Evolutionary conservation across 1,140 invertebrate genomes (phyloP).

Genomic region (Zaprionus gabonicus): DNA sequence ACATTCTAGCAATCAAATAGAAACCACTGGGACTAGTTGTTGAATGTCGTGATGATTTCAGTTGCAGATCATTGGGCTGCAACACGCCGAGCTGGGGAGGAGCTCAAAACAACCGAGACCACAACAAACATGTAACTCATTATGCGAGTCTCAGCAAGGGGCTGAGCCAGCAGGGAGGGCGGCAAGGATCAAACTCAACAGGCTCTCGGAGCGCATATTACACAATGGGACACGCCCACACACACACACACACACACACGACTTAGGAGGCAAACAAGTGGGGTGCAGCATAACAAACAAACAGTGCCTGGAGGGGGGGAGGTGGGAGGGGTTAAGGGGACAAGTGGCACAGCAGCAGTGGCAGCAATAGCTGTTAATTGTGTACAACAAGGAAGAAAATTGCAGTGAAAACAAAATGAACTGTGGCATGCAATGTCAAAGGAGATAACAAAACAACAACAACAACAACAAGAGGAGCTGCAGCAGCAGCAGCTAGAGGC

Average conservation of each 20-base stretch:
- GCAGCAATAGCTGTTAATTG: slow-evolving; percentile 73
- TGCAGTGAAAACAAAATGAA: slow-evolving; percentile 79
- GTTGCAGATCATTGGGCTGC: background rate
- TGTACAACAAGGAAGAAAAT: slow-evolving; percentile 80
- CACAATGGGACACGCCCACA: slow-evolving; percentile 61
- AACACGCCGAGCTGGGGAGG: slow-evolving; percentile 16
- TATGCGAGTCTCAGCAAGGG: slow-evolving; percentile 71
- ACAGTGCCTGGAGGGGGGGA: background rate
- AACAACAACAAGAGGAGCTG: background rate
- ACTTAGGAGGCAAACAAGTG: slow-evolving; percentile 55
- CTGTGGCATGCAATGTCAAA: slow-evolving; percentile 68
- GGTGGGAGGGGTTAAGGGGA: background rate
- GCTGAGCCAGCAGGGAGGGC: background rate
- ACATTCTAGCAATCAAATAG: background rate
- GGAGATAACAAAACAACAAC: slow-evolving; percentile 36
- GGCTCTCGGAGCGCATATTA: slow-evolving; percentile 61
- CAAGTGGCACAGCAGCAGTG: slow-evolving; percentile 16
- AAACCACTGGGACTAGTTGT: background rate
- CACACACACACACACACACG: slow-evolving; percentile 11
- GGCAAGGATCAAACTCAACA: slow-evolving; percentile 24
- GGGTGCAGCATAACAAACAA: slow-evolving; percentile 16
- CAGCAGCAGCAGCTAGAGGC: background rate
- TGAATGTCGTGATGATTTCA: background rate
- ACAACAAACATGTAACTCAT: slow-evolving; percentile 73
- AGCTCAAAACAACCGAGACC: slow-evolving; percentile 24